A percentile compares a stretch with the other conserved stretches of the same genome.
Conservation (phyloP, 1,140 invertebrate species). For the Drosophila yakuba region DNA sequence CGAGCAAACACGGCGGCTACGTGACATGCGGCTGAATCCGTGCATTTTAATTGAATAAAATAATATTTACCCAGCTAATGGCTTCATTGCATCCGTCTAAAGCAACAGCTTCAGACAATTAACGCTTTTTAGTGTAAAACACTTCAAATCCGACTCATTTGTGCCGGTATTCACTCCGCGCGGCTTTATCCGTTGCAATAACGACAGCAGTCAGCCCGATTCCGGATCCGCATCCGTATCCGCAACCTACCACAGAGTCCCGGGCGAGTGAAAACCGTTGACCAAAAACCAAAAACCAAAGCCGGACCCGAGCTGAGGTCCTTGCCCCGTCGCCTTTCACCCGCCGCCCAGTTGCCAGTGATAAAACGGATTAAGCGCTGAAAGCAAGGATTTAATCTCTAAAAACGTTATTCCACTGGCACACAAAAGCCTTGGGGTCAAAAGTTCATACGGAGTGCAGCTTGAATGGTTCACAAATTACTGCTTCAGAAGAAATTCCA, state of each 20-base stretch:
- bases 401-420: constrained; percentile 64
- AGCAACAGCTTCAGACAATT: constrained; percentile 51
- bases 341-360: constrained; percentile 32
- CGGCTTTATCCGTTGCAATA: constrained; percentile 58
- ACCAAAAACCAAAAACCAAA: constrained; percentile 25
- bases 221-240: constrained; percentile 1
- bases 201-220: constrained; percentile 11
- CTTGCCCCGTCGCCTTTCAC: background rate
- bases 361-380: constrained; percentile 76
- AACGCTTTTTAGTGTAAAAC: constrained; percentile 53
- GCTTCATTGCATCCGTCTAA: constrained; percentile 62
- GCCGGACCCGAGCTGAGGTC: constrained; percentile 24
- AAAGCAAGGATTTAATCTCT: constrained; percentile 76
- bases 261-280: constrained; percentile 3
- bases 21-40: constrained; percentile 63
- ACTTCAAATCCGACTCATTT: constrained; percentile 50
- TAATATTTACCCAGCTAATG: constrained; percentile 80
- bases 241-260: constrained; percentile 25
- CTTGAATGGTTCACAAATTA: too few species aligned
- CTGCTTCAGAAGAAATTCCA: too few species aligned
- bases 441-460: background rate
- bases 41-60: constrained; percentile 81
- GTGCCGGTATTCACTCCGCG: constrained; percentile 27
- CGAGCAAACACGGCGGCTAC: constrained; percentile 36
- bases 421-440: background rate